Evolutionary conservation across 2,113 vertebrate genomes (phyloP).

Genomic region (Cyphomyrus discorhynchus): DNA sequence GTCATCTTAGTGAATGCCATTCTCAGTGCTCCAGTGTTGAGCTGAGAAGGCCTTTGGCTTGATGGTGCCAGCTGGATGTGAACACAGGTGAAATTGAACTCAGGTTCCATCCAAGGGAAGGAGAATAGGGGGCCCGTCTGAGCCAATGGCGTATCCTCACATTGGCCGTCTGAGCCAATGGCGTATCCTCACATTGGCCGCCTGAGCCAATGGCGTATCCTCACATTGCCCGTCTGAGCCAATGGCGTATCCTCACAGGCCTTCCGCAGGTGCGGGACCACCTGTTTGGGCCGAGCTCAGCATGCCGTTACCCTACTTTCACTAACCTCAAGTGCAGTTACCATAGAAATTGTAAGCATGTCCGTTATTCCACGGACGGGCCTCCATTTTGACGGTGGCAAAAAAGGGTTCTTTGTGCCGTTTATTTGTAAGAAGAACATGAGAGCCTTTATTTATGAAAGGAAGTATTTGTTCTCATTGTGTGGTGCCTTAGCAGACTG

Average conservation of each 20-base stretch:
- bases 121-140: not conserved
- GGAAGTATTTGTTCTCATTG: slow-evolving; percentile 7
- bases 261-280: not conserved
- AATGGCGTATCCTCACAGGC: not conserved
- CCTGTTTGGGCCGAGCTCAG: not conserved
- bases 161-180: no score
- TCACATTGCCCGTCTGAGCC: not conserved
- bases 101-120: not conserved
- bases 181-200: not conserved
- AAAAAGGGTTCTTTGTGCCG: not conserved
- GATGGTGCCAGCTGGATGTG: not conserved
- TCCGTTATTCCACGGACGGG: not conserved
- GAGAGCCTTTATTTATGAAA: slow-evolving; percentile 1
- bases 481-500: not conserved
- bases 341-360: not conserved
- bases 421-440: not conserved
- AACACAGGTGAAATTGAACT: not conserved
- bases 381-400: not conserved
- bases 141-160: not conserved
- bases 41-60: not conserved
- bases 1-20: not conserved
- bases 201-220: not conserved
- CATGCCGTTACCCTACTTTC: not conserved
- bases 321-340: not conserved
- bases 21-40: not conserved